phyloP scores from a whole-genome alignment of 1,140 invertebrate species.

The Drosophila erecta region DNA sequence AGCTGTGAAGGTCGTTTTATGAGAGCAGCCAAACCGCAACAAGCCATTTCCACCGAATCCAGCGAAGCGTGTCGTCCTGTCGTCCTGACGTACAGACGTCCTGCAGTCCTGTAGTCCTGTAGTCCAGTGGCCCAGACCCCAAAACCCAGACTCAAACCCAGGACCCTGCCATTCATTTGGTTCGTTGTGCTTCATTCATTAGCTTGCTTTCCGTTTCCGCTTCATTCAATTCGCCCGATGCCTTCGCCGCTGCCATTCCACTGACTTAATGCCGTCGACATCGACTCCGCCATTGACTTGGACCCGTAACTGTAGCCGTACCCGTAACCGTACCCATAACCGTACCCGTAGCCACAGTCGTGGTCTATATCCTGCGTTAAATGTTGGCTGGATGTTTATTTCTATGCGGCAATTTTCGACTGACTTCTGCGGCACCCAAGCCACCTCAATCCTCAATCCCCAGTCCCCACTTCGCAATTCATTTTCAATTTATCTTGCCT shows the following conservation, averaged over 20 bases:
- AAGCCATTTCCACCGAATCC: constrained; percentile 24
- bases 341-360: constrained; percentile 1
- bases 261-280: constrained; percentile 76
- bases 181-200: constrained; percentile 82
- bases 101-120: constrained; percentile 13
- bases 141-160: constrained; percentile 3
- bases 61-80: constrained; percentile 52
- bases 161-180: constrained; percentile 67
- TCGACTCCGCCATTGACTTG: constrained; percentile 34
- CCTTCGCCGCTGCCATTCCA: constrained; percentile 42
- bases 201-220: constrained; percentile 81
- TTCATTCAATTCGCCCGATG: constrained; percentile 77
- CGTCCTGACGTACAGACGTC: constrained; percentile 21
- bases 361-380: constrained; percentile 48
- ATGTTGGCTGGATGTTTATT: constrained; percentile 61
- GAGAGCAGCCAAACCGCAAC: constrained; percentile 22
- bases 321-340: constrained; percentile 21
- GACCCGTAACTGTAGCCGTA: constrained; percentile 26
- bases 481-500: constrained; percentile 82
- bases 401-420: constrained; percentile 51
- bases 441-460: neutral
- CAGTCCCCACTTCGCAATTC: constrained; percentile 49
- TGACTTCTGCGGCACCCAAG: neutral
- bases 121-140: constrained; percentile 7
- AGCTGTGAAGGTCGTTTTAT: constrained; percentile 54